phyloP scores from a whole-genome alignment of 2,888 invertebrate species.

The Leptogaster cylindrica region DNA sequence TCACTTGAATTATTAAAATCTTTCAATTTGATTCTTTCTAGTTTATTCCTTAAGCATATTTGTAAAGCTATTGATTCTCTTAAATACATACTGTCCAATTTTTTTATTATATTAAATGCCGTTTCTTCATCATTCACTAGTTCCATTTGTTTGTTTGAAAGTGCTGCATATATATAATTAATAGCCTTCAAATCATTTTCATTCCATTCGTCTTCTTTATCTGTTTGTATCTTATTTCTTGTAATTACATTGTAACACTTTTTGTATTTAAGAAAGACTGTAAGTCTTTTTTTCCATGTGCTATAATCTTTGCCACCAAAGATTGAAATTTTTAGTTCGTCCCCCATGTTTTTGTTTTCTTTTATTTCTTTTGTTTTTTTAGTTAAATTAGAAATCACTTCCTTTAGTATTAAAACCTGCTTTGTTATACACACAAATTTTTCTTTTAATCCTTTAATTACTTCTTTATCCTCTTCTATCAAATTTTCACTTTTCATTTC shows the following conservation, averaged over 20 bases:
- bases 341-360: too few relatives aligned
- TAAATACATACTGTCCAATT: conserved; percentile 36
- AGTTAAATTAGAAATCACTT: too few relatives aligned
- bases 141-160: conserved; percentile 33
- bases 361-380: too few relatives aligned
- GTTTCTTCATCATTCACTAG: conserved; percentile 23
- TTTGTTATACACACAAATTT: too few relatives aligned
- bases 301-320: not conserved
- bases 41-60: conserved; percentile 32
- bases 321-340: too few relatives aligned
- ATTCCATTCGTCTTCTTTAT: conserved; percentile 1
- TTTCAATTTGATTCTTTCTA: conserved; percentile 8
- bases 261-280: not conserved
- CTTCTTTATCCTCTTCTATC: too few relatives aligned
- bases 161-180: not conserved
- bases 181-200: conserved; percentile 14
- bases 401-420: too few relatives aligned
- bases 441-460: too few relatives aligned
- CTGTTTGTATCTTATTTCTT: not conserved
- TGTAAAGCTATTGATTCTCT: conserved; percentile 36
- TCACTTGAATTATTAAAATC: not conserved
- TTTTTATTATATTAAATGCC: conserved; percentile 21
- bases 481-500: too few relatives aligned
- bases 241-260: not conserved
- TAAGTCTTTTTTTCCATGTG: not conserved